These are phyloP conservation scores for Cistogaster globosa DNA, from an alignment of 2,888 invertebrate species.

Conservation along the genomic window DNA sequence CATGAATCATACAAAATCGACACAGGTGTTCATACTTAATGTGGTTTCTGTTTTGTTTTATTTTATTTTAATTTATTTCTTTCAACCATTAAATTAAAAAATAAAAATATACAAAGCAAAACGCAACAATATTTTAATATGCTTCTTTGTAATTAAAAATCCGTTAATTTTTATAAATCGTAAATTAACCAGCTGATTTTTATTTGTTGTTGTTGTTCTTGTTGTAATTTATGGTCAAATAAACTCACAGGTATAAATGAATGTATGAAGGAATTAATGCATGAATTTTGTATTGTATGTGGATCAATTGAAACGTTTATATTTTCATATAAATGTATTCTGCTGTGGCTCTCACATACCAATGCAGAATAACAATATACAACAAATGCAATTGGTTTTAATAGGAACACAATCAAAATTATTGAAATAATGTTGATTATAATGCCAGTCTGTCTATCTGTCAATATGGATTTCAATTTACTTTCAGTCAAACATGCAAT, in stretches of 20 bases:
- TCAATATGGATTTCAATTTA: conserved; percentile 34
- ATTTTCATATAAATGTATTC: neutral
- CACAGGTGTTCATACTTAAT: conserved; percentile 64
- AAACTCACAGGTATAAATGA: conserved; percentile 22
- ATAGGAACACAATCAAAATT: conserved; percentile 30
- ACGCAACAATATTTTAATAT: conserved; percentile 54
- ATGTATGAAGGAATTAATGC: conserved; percentile 24
- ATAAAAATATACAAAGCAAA: conserved; percentile 21
- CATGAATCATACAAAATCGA: conserved; percentile 54
- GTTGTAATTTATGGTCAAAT: conserved; percentile 50
- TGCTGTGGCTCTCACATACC: neutral
- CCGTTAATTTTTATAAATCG: conserved; percentile 60
- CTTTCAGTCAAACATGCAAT: neutral
- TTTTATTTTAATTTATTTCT: conserved; percentile 18
- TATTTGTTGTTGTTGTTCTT: conserved; percentile 23
- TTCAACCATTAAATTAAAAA: conserved; percentile 36
- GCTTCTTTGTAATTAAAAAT: conserved; percentile 68
- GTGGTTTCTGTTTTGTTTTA: neutral
- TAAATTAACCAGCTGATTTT: conserved; percentile 59
- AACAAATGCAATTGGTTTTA: conserved; percentile 38
- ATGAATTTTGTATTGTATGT: conserved; percentile 27
- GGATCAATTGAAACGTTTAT: conserved; percentile 21
- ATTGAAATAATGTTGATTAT: conserved; percentile 56
- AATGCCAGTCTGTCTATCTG: conserved; percentile 46
- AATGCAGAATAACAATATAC: neutral